Evolutionary conservation across 2,113 vertebrate species (phyloP).

Genomic region (Ivindomyrus marchei): DNA sequence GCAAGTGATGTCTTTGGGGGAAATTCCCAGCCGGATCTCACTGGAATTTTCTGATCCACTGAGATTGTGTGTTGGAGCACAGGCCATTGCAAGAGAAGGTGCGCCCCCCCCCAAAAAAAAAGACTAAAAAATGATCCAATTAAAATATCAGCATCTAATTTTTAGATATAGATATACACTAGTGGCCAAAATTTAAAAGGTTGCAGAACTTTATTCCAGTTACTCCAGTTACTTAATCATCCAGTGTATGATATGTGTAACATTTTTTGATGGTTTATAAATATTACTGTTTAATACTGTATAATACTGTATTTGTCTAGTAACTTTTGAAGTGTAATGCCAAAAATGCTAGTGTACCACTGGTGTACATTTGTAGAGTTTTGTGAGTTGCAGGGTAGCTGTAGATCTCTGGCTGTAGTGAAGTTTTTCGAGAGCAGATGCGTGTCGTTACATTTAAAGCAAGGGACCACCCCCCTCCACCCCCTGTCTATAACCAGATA

Average conservation of each 20-base stretch:
- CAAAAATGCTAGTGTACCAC: too few relatives aligned
- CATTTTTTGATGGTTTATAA: neutral
- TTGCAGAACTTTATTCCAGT: neutral
- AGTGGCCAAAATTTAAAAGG: too few relatives aligned
- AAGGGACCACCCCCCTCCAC: neutral
- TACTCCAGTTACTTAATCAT: neutral
- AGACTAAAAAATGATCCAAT: neutral
- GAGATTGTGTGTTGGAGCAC: neutral
- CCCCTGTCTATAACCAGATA: neutral
- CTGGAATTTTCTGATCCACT: neutral
- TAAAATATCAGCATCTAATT: neutral
- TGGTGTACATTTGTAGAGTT: neutral
- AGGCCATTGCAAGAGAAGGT: neutral
- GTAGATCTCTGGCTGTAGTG: neutral
- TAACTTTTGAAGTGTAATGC: too few relatives aligned
- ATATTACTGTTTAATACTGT: neutral
- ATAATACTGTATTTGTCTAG: too few relatives aligned
- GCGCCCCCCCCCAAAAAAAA: neutral
- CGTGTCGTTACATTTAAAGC: neutral
- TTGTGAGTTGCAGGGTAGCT: neutral
- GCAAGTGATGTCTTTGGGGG: neutral
- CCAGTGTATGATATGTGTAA: neutral
- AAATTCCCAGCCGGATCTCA: neutral
- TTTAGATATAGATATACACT: neutral
- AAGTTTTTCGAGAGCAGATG: neutral